Conservation (phyloP, 2,797 vertebrate genomes). For the Premnoplex brunnescens region DNA sequence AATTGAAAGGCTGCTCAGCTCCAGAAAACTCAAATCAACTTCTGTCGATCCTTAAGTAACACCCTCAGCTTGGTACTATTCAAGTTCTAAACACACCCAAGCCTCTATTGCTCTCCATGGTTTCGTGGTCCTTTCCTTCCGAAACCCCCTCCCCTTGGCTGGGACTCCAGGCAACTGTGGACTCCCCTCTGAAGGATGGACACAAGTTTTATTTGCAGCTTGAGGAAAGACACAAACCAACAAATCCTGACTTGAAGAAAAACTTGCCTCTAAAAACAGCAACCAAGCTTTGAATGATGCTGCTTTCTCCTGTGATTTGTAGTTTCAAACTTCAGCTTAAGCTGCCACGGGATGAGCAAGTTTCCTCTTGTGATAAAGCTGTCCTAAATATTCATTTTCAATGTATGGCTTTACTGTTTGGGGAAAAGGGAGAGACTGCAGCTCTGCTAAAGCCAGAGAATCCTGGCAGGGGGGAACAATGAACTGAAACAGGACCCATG, state of each 20-base stretch:
- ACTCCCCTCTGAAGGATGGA: neutral
- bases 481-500: neutral
- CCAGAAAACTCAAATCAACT: neutral
- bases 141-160: neutral
- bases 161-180: neutral
- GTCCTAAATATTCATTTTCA: neutral
- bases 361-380: neutral
- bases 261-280: neutral
- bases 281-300: neutral
- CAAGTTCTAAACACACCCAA: neutral
- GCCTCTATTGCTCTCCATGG: neutral
- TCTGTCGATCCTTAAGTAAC: neutral
- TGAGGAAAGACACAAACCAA: slow-evolving; percentile 36
- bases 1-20: neutral
- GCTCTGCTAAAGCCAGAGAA: neutral
- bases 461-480: neutral
- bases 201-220: neutral
- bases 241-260: neutral
- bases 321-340: neutral
- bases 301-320: neutral
- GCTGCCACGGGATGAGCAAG: neutral
- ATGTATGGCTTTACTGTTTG: neutral
- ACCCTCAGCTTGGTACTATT: neutral
- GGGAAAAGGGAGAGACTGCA: neutral
- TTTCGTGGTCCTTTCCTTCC: slow-evolving; percentile 25